phyloP scores from a whole-genome alignment of 2,888 invertebrate species.

The Drosophila paucipuncta region DNA sequence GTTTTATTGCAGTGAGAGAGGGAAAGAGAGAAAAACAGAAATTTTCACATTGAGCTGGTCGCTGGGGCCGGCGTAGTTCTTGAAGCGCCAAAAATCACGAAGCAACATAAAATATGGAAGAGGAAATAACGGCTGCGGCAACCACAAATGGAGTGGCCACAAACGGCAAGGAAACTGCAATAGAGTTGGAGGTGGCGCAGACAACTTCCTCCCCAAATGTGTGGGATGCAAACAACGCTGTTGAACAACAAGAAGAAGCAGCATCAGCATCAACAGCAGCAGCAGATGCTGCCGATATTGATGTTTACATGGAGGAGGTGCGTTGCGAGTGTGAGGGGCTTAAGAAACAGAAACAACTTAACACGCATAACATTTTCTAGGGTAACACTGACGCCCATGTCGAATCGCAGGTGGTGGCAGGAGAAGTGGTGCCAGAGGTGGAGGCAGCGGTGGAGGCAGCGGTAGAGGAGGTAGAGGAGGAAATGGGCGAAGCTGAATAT shows the following conservation, averaged over 20 bases:
- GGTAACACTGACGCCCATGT: constrained; percentile 27
- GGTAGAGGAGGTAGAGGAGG: constrained; percentile 25
- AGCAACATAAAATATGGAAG: constrained; percentile 49
- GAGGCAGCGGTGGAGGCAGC: background rate
- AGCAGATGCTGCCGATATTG: constrained; percentile 23
- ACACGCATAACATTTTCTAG: constrained; percentile 46
- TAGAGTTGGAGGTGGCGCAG: background rate
- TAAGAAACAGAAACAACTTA: constrained; percentile 30
- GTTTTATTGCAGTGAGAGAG: constrained; percentile 5
- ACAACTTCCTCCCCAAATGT: background rate
- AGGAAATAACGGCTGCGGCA: constrained; percentile 48
- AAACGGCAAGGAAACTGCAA: constrained; percentile 17
- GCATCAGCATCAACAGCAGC: constrained; percentile 4
- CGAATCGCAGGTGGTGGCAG: constrained; percentile 2
- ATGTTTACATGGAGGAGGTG: constrained; percentile 59
- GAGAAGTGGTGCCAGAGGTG: background rate
- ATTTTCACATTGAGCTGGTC: background rate
- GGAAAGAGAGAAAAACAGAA: background rate
- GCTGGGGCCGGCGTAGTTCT: constrained; percentile 39
- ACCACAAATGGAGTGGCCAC: constrained; percentile 51
- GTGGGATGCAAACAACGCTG: constrained; percentile 28
- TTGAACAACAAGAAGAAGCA: constrained; percentile 22
- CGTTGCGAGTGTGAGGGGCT: constrained; percentile 17
- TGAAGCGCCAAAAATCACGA: constrained; percentile 52
- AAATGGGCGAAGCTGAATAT: constrained; percentile 65